A percentile compares a stretch with the other conserved stretches of the same genome.
Conservation (phyloP, 2,888 invertebrate species). For the Sminthurinus aureus region DNA sequence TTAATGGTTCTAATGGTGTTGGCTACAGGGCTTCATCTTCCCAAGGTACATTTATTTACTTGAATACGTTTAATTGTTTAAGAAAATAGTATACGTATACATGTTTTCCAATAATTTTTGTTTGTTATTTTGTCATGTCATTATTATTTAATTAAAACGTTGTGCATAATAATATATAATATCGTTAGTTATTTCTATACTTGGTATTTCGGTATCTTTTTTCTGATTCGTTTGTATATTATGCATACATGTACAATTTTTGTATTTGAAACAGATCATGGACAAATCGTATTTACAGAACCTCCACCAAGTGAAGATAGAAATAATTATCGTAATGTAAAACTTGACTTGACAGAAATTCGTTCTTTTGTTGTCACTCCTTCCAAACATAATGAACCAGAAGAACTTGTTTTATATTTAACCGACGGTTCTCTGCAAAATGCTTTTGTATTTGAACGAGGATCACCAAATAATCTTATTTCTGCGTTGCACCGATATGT, state of each 20-base stretch:
- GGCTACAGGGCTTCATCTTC: slow-evolving; percentile 50
- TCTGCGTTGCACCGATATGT: slow-evolving; percentile 66
- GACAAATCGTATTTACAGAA: slow-evolving; percentile 25
- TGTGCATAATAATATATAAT: not conserved
- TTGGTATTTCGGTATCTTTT: too few species aligned
- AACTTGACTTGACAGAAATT: slow-evolving; percentile 58
- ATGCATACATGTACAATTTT: too few species aligned
- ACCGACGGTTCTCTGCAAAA: slow-evolving; percentile 77
- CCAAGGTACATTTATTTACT: slow-evolving; percentile 25
- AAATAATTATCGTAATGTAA: slow-evolving; percentile 40
- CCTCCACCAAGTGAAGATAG: not conserved
- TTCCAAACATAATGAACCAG: slow-evolving; percentile 46
- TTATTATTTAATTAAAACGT: slow-evolving; percentile 3
- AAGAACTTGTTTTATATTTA: slow-evolving; percentile 71
- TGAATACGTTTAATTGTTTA: too few species aligned
- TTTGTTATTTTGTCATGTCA: too few species aligned
- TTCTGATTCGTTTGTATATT: not conserved
- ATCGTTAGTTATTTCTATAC: not conserved
- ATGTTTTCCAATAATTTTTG: too few species aligned
- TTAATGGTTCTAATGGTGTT: slow-evolving; percentile 51
- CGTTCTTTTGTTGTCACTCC: slow-evolving; percentile 52
- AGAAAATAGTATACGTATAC: too few species aligned
- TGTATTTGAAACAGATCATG: slow-evolving; percentile 25
- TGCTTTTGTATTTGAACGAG: slow-evolving; percentile 86
- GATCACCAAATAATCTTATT: slow-evolving; percentile 81